phyloP scores from a whole-genome alignment of 2,888 invertebrate species.

The Esperia sulphurella region DNA sequence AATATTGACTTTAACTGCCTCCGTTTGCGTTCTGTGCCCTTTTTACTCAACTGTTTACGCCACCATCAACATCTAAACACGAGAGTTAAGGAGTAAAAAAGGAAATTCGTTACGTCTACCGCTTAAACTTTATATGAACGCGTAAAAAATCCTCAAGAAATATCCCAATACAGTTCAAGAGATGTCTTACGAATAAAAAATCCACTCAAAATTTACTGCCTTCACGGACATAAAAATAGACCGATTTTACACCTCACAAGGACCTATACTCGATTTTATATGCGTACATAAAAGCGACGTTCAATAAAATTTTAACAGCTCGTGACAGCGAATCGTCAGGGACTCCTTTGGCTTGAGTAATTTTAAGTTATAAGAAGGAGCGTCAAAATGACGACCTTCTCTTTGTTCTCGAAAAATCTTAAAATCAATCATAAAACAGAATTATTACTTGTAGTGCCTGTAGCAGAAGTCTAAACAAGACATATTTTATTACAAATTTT shows the following conservation, averaged over 20 bases:
- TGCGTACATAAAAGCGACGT: conserved; percentile 54
- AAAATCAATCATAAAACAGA: background rate
- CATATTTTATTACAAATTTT: too few species aligned
- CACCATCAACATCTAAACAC: conserved; percentile 33
- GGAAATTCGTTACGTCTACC: conserved; percentile 36
- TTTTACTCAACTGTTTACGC: conserved; percentile 26
- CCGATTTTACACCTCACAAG: conserved; percentile 67
- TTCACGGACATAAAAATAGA: conserved; percentile 64
- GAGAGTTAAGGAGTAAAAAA: conserved; percentile 37
- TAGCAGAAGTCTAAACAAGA: too few species aligned
- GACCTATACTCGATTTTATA: conserved; percentile 61
- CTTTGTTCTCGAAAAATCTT: background rate
- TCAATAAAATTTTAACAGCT: conserved; percentile 68
- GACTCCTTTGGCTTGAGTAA: conserved; percentile 25
- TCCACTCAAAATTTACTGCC: conserved; percentile 60
- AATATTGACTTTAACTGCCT: conserved; percentile 31
- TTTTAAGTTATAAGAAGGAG: too few species aligned
- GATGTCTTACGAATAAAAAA: conserved; percentile 64
- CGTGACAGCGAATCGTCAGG: conserved; percentile 43
- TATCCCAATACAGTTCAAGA: conserved; percentile 45
- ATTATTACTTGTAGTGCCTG: too few species aligned
- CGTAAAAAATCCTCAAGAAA: conserved; percentile 34
- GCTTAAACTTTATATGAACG: conserved; percentile 28
- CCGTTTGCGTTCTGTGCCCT: conserved; percentile 24
- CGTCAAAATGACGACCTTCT: too few species aligned